Evolutionary conservation across 1,140 invertebrate genomes (phyloP).

Genomic region (Acromyrmex heyeri): DNA sequence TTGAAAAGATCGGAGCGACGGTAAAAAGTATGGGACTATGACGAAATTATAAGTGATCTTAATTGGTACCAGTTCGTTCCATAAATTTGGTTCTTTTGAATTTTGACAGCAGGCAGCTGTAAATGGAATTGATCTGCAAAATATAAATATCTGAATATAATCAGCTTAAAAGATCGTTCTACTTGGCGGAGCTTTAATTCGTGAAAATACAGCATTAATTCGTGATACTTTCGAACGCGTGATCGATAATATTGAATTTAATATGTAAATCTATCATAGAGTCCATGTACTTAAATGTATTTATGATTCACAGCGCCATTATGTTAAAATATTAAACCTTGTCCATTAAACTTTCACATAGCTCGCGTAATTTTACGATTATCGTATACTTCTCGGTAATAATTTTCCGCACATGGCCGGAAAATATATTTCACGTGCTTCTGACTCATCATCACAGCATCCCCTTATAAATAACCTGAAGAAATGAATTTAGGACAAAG

Average conservation of each 20-base stretch:
- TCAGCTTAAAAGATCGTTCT: not conserved
- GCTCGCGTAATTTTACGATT: conserved; percentile 36
- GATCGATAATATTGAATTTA: not conserved
- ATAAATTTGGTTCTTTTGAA: not conserved
- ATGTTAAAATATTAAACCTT: conserved; percentile 42
- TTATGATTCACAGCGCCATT: conserved; percentile 1
- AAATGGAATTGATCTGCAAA: not conserved
- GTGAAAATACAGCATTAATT: conserved; percentile 18
- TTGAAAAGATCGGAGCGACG: not conserved
- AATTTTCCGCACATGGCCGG: conserved; percentile 51
- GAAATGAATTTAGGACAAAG: conserved; percentile 69
- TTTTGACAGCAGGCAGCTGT: too few relatives aligned
- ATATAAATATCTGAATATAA: not conserved
- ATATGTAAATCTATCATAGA: not conserved
- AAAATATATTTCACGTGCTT: conserved; percentile 41
- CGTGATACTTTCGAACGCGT: not conserved
- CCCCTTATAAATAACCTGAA: conserved; percentile 65
- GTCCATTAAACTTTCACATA: conserved; percentile 46
- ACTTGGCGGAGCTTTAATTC: not conserved
- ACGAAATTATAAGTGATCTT: not conserved
- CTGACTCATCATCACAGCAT: conserved; percentile 66
- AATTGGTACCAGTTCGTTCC: not conserved
- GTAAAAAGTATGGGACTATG: too few relatives aligned
- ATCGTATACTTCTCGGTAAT: conserved; percentile 35
- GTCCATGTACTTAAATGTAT: conserved; percentile 1